Evolutionary conservation across 35 echinoderm and acorn worm species (phyloP).

Genomic region (Apostichopus californicus): DNA sequence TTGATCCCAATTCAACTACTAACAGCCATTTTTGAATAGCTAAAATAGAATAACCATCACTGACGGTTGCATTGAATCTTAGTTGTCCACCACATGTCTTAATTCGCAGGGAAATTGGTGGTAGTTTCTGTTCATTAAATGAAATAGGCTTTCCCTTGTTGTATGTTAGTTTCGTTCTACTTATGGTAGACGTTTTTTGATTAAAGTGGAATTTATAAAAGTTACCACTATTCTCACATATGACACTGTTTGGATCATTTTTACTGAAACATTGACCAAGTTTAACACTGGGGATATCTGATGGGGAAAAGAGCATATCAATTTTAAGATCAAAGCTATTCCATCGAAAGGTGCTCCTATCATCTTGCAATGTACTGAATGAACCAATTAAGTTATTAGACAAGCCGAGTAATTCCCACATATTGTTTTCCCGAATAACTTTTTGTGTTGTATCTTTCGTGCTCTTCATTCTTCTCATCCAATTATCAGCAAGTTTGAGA

Average conservation of each 20-base stretch:
- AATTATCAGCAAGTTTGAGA: neutral
- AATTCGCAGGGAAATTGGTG: neutral
- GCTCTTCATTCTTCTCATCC: conserved; percentile 14
- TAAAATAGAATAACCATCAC: neutral
- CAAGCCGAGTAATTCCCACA: conserved; percentile 26
- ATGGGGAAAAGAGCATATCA: neutral
- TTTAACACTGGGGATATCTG: neutral
- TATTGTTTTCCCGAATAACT: conserved; percentile 24
- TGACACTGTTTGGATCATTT: too few relatives aligned
- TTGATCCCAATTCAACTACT: neutral
- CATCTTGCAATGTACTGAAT: neutral
- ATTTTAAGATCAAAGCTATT: neutral
- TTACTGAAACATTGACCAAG: neutral
- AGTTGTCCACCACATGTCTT: neutral
- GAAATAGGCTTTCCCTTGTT: neutral
- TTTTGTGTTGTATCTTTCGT: neutral
- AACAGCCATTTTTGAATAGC: neutral
- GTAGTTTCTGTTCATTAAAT: neutral
- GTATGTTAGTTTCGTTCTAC: neutral
- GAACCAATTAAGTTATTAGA: neutral
- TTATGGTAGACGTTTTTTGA: neutral
- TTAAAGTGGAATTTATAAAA: neutral
- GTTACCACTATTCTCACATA: neutral
- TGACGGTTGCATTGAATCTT: neutral
- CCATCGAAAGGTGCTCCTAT: conserved; percentile 23